These are phyloP conservation scores for Leptinotarsa rubiginosa DNA, from an alignment of 2,888 invertebrate species.

Conservation along the genomic window DNA sequence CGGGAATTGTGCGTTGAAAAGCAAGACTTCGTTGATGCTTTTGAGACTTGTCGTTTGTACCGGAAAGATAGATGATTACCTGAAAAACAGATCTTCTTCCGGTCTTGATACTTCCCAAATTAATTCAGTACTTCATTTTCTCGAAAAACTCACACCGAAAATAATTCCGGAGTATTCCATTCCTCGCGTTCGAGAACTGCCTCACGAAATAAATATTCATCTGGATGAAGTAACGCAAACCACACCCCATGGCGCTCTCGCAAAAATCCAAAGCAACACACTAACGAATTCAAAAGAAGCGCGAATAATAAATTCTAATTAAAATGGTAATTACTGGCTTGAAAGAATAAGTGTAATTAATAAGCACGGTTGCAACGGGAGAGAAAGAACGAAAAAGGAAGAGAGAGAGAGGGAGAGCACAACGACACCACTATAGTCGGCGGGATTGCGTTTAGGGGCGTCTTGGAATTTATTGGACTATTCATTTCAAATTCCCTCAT, in stretches of 20 bases:
- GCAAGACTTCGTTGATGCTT: too few relatives aligned
- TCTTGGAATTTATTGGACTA: neutral
- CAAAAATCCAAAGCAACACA: conserved; percentile 33
- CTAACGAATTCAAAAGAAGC: conserved; percentile 37
- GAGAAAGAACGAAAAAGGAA: conserved; percentile 24
- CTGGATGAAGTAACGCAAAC: conserved; percentile 31
- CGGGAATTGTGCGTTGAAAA: too few relatives aligned
- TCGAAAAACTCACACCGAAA: too few relatives aligned
- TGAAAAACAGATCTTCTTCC: too few relatives aligned
- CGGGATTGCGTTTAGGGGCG: neutral
- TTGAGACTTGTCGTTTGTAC: too few relatives aligned
- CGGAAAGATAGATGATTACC: too few relatives aligned
- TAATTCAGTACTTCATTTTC: too few relatives aligned
- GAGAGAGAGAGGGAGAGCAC: neutral
- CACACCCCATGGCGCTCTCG: neutral
- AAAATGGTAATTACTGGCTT: conserved; percentile 40
- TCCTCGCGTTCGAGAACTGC: neutral
- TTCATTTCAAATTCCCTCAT: too few relatives aligned
- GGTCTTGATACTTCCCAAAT: too few relatives aligned
- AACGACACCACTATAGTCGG: too few relatives aligned
- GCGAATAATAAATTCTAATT: conserved; percentile 41
- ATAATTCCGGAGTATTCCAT: neutral
- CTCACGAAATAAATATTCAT: conserved; percentile 19
- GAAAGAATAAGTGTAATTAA: conserved; percentile 46
- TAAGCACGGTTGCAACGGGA: conserved; percentile 36